A percentile compares a stretch with the other conserved stretches of the same genome.
Evolutionary conservation across 2,113 vertebrate species (phyloP).

Genomic region (Upupa epops): DNA sequence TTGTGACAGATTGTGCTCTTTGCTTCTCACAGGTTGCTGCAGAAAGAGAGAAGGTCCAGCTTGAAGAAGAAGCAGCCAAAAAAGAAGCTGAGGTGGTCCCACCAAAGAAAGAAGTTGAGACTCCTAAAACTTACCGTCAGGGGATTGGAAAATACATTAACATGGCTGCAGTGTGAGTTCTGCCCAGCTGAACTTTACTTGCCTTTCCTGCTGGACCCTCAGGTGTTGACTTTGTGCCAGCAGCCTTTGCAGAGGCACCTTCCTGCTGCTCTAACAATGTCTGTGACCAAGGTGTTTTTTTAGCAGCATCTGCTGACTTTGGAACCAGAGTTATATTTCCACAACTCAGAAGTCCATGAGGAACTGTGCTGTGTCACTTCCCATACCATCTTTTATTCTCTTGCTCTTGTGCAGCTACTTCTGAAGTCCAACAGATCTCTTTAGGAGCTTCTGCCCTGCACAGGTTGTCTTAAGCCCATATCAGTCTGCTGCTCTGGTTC

Average conservation of each 20-base stretch:
- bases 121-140: slow-evolving; percentile 85
- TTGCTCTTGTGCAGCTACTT: slow-evolving; percentile 41
- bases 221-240: neutral
- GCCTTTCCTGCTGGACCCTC: neutral
- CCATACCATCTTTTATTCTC: neutral
- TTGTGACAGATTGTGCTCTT: neutral
- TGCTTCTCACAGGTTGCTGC: slow-evolving; percentile 83
- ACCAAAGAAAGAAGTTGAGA: slow-evolving; percentile 73
- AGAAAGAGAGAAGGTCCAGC: slow-evolving; percentile 83
- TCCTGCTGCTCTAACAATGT: neutral
- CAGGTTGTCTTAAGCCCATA: neutral
- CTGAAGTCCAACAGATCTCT: neutral
- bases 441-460: neutral
- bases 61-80: slow-evolving; percentile 78
- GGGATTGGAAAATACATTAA: slow-evolving; percentile 97
- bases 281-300: neutral
- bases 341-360: neutral
- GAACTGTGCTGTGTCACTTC: slow-evolving; percentile 7
- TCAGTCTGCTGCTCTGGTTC: neutral
- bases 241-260: neutral
- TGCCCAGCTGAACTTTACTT: neutral
- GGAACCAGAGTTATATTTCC: neutral
- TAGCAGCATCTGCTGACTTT: neutral
- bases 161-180: slow-evolving; percentile 83
- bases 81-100: slow-evolving; percentile 60